Conservation (phyloP, 2,113 vertebrate genomes). For the Grus americana region DNA sequence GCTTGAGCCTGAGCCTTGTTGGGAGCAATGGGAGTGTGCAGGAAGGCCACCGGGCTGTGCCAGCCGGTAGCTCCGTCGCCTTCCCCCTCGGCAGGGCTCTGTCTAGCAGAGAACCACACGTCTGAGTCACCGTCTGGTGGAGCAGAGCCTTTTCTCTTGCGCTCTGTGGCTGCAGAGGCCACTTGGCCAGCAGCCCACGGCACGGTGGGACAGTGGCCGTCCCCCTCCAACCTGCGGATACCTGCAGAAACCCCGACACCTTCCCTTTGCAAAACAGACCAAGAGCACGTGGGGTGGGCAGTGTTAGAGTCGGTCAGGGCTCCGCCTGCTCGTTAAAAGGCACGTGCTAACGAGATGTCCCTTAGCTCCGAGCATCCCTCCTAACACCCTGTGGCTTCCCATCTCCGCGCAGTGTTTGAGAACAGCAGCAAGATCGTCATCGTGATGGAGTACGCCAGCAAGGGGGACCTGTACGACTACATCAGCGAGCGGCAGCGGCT, state of each 20-base stretch:
- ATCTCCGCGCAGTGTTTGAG: conserved; percentile 84
- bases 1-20: background rate
- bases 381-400: background rate
- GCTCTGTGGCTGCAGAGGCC: background rate
- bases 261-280: rapidly evolving
- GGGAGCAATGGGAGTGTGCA: rapidly evolving
- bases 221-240: background rate
- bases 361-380: rapidly evolving
- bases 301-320: rapidly evolving
- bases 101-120: rapidly evolving
- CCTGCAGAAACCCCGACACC: background rate
- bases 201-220: background rate
- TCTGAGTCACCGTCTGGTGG: background rate
- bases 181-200: background rate
- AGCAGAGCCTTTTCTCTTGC: background rate
- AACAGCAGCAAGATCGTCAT: conserved; percentile 98
- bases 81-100: background rate
- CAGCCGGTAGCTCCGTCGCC: rapidly evolving
- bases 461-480: conserved; percentile 93
- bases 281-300: rapidly evolving
- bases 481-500: conserved; percentile 86
- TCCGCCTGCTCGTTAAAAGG: rapidly evolving
- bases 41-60: rapidly evolving
- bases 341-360: rapidly evolving
- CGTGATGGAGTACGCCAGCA: conserved; percentile 96